A percentile compares a stretch with the other conserved stretches of the same genome.
These are phyloP conservation scores for Brachionus rubens DNA, from an alignment of 1,140 invertebrate genomes.

Conservation along the genomic window DNA sequence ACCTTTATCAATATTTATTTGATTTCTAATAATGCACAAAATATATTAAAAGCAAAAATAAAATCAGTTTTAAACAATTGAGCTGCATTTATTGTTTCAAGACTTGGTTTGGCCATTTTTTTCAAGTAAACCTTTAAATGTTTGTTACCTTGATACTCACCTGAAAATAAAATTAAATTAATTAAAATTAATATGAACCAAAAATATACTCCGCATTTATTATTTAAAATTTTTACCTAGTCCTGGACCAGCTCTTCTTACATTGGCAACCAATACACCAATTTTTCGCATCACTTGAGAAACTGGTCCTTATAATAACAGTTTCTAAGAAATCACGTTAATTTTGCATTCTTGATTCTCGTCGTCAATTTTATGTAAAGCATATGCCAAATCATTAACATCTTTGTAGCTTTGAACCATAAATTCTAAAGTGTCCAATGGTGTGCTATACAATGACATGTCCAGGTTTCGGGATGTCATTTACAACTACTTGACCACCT, in stretches of 20 bases:
- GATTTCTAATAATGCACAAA: too few species aligned
- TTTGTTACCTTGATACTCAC: constrained; percentile 36
- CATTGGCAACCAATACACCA: neutral
- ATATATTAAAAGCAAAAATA: neutral
- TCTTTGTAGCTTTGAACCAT: neutral
- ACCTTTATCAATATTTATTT: too few species aligned
- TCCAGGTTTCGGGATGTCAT: neutral
- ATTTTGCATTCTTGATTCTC: constrained; percentile 14
- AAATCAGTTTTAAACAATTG: neutral
- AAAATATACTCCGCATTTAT: too few species aligned
- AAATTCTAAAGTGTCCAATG: constrained; percentile 3
- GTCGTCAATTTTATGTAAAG: constrained; percentile 1
- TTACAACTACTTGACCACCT: neutral
- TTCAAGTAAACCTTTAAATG: constrained; percentile 28
- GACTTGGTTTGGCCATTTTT: neutral
- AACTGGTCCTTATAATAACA: neutral
- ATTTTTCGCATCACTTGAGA: constrained; percentile 1
- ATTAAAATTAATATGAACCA: neutral
- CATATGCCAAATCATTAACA: constrained; percentile 1
- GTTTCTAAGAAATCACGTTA: constrained; percentile 2
- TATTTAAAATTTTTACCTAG: neutral
- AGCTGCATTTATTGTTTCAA: neutral
- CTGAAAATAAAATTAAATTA: neutral
- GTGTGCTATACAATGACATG: neutral
- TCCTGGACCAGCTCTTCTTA: constrained; percentile 6